Evolutionary conservation across 2,888 invertebrate species (phyloP), one percentile per base, ranked within the genome.

Genomic region (Atherix ibis): DNA sequence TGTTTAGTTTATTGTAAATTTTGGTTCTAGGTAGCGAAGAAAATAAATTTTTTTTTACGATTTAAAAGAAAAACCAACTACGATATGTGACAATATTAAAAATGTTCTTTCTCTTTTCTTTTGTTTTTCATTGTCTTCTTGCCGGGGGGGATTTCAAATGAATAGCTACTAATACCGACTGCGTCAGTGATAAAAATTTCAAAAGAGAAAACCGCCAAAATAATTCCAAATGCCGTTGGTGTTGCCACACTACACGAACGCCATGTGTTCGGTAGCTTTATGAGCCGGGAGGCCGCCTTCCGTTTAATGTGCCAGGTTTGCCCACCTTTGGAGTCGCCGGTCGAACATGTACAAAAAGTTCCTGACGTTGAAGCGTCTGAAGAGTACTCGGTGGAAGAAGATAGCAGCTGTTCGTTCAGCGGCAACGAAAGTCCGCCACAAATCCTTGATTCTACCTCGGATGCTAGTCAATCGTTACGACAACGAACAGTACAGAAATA

Each of bases 171-270:
- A 49, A 89, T 94, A 53, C 89, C 91, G 29, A 79, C 88, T 45
- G 68, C 71, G 36, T 77, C 82, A 39, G 89, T 94, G 36, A 71
- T 79, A 34, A 76, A 80, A 55, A 84, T 94, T 51, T 87, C 83
- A 27, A 87, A 91, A 56, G 91, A 91, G 64, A 87, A 85, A 63
- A 91, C 89, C 38, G 92, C 89, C 2, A 73, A 83, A 46, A 87
- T 94, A 45, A 88, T 94, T 50, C 92, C 92, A 31, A 92, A 92
- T 62, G 92, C 92, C 10, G 84, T 94, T 37, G 89, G 88, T 18
- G 78, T 59, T 25, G 53, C 56, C 18, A 89, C 89, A n/a, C 69
- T 74, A 30, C 77, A 82, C 49, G 80, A 83, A 49, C 77, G 87
- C 31, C 84, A 85, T 52, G 83, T 87, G 32, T 92, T 92, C 64